Evolutionary conservation across 2,113 vertebrate genomes (phyloP), one percentile per base, ranked within the genome.

Genomic region (Orthonyx spaldingii): DNA sequence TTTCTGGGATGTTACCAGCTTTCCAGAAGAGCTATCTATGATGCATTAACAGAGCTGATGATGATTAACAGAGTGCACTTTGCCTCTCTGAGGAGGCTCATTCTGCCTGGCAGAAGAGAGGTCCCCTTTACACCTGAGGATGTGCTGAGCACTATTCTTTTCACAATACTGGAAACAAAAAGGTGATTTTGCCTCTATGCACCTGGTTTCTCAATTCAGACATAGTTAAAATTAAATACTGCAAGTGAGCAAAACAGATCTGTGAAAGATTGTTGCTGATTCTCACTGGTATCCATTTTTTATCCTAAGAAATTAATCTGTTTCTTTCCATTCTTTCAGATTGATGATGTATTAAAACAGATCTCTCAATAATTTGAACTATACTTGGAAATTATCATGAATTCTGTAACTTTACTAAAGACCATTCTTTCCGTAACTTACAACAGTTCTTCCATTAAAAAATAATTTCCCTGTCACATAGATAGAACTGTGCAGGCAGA

Each of bases 391-490:
- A 49, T 64, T 3, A 37, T 10, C 16, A 4, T 56, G 13, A 47
- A 33, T 49, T 50, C 33, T 35, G 12, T 79, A 68, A 56, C 14
- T 80, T 35, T 35, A 11, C 12, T 52, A 10, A 27, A 46, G 49
- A 18, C 17, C 66, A 11, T 49, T 86, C 9, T 70, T 78, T 32
- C 13, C 3, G 1, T 87, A 61, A 63, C 20, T 71, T 35, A 27
- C n/a, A 35, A 17, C 13, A 71, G 8, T 24, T 84, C 35, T 64
- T 76, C 28, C 14, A 33, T n/a, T 71, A 20, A 85, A 86, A 57
- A 60, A 24, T 21, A 0, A 52, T n/a, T 55, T 44, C 12, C 3
- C 3, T 60, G 7, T 66, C 7, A 26, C 2, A 0, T 39, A n/a
- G 35, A 7, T 44, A 14, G 4, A 66, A 35, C 33, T 52, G 41